Evolutionary conservation across 2,888 invertebrate genomes (phyloP).

Genomic region (Heliconius sara): DNA sequence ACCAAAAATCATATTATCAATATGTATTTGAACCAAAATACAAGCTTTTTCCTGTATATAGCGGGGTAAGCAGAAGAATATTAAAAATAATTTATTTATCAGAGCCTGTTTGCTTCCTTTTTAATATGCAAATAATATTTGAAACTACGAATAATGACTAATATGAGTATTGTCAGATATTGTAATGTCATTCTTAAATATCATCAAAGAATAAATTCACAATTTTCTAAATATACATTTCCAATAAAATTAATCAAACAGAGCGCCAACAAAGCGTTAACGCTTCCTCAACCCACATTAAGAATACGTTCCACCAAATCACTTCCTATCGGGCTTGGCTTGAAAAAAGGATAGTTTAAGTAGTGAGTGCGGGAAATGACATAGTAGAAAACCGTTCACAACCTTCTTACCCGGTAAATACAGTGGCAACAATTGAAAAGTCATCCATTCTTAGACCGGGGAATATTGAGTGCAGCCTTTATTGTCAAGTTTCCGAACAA

Average conservation of each 20-base stretch:
- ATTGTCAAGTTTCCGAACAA: slow-evolving; percentile 65
- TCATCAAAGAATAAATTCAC: too few relatives aligned
- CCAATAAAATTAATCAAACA: slow-evolving; percentile 70
- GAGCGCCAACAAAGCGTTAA: slow-evolving; percentile 79
- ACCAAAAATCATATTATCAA: not conserved
- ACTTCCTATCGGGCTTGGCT: slow-evolving; percentile 70
- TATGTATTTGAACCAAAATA: too few relatives aligned
- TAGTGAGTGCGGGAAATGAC: slow-evolving; percentile 81
- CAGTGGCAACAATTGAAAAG: slow-evolving; percentile 79
- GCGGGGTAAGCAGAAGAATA: too few relatives aligned
- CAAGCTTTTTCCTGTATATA: too few relatives aligned
- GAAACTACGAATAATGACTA: too few relatives aligned
- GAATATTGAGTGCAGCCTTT: slow-evolving; percentile 58
- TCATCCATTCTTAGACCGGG: slow-evolving; percentile 66
- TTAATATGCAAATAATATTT: too few relatives aligned
- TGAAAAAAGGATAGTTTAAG: slow-evolving; percentile 70
- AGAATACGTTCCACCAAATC: slow-evolving; percentile 82
- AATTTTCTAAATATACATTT: not conserved
- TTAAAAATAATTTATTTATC: too few relatives aligned
- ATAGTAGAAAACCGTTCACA: slow-evolving; percentile 71
- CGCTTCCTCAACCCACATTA: slow-evolving; percentile 80
- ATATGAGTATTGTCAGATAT: too few relatives aligned
- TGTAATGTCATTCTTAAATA: too few relatives aligned
- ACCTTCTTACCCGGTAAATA: slow-evolving; percentile 69
- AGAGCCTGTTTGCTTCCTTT: too few relatives aligned